Evolutionary conservation across 2,797 vertebrate species (phyloP), one percentile per base, ranked within the genome.

Genomic region (Acanthopagrus latus): DNA sequence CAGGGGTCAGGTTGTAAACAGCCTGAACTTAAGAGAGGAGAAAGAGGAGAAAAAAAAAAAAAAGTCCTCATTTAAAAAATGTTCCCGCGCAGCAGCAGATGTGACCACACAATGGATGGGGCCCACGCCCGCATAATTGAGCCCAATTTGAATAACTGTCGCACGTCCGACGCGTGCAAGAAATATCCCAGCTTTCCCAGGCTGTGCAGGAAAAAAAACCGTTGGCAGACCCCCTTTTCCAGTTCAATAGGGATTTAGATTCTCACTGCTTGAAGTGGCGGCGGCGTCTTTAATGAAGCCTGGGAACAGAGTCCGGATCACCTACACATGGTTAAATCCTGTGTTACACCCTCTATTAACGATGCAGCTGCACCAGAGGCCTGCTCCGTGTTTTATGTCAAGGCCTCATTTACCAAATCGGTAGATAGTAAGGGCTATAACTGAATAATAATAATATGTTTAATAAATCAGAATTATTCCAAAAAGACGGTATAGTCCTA

Each of bases 61-160:
- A 11, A 46, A 20, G 54, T 85, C 74, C 64, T 80, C 4, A 65
- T 94, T 93, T 92, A 78, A 94, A 90, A 6, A 6, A 27, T 86
- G 63, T 91, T 87, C 85, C 89, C 89, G 89, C 89, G 79, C 86
- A 71, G 87, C 89, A 93, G 85, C 95, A 96, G 95, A 93, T 95
- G 95, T 78, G 83, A n/a, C 27, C 56, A 83, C 29, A 95, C 88
- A 92, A 95, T 87, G 77, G 89, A 87, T 38, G 75, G 70, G 77
- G 57, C 75, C 83, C 86, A 84, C 64, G 81, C 90, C 76, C 91
- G 80, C 86, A 91, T 90, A 91, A 95, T 89, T 74, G 81, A 89
- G 86, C 70, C 47, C 74, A 80, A 95, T 96, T 95, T 95, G 93
- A 95, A 95, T 95, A 96, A 96, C 95, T 94, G 95, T 93, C 95